phyloP scores from a whole-genome alignment of 2,797 vertebrate species.

The Arnoldichthys spilopterus region DNA sequence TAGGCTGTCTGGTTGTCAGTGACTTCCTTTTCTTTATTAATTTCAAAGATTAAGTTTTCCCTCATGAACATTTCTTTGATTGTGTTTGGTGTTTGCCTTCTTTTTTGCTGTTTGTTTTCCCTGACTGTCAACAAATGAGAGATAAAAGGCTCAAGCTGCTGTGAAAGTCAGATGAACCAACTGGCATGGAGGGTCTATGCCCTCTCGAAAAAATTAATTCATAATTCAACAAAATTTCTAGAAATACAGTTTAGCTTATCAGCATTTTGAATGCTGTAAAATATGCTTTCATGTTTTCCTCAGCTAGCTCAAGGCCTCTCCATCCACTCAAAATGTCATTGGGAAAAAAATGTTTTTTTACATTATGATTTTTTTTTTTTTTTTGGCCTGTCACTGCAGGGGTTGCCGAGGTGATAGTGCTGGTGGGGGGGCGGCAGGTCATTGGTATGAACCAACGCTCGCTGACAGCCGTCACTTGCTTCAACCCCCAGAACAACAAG shows the following conservation, averaged over 20 bases:
- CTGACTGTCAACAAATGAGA: constrained; percentile 4
- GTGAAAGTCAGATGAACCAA: not conserved
- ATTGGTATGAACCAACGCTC: constrained; percentile 97
- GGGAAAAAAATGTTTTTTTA: constrained; percentile 61
- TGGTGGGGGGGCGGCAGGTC: constrained; percentile 96
- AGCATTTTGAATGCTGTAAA: constrained; percentile 3
- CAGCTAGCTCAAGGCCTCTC: not conserved
- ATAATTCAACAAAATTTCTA: not conserved
- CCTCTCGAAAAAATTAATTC: not conserved
- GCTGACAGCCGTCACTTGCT: constrained; percentile 94
- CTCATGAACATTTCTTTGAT: not conserved
- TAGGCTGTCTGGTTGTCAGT: not conserved
- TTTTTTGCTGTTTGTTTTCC: constrained; percentile 7
- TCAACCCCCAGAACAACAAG: constrained; percentile 98
- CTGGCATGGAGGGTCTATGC: not conserved
- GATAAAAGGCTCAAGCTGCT: constrained; percentile 14
- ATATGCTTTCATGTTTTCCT: not conserved
- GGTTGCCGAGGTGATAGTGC: constrained; percentile 96
- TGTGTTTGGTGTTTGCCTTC: constrained; percentile 24
- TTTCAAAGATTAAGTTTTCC: constrained; percentile 7
- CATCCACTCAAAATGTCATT: constrained; percentile 20
- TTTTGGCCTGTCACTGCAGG: constrained; percentile 93
- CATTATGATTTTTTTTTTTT: constrained; percentile 85
- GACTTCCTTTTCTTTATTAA: not conserved
- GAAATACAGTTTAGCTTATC: not conserved